Evolutionary conservation across 2,113 vertebrate genomes (phyloP), one percentile per base, ranked within the genome.

Genomic region (Pungitius pungitius): DNA sequence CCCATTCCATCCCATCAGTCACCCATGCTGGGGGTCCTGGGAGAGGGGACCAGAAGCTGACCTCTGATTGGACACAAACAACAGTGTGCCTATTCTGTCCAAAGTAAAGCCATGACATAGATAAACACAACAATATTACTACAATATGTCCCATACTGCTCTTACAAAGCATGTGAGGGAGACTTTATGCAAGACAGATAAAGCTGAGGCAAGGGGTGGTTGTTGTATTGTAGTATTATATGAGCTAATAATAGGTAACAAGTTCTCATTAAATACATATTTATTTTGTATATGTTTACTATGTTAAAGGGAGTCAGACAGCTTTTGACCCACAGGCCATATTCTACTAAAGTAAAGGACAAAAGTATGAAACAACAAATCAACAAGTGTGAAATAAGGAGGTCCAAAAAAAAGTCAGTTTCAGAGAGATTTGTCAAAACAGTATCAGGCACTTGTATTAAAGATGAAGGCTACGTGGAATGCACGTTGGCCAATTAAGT

Each of bases 11-110:
- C 33, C 33, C 33, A 35, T 35, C 43, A 88, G 71, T 83, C 55
- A 65, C 87, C 85, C 76, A 77, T 65, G 78, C 78, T 84, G 88
- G 77, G 88, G 85, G 80, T 92, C 80, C 85, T 92, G 88, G 82
- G 90, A 88, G 80, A 82, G 87, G 78, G 88, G 85, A 89, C 79
- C 72, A 84, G 69, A 87, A 78, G 61, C 76, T 90, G 89, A 85
- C 87, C 54, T 83, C 80, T 61, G 12, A 63, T 63, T 65, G 74
- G 75, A 82, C 81, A 79, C 61, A 84, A 84, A 84, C 66, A 84
- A 74, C 75, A 83, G 70, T 52, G 49, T 11, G 30, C 27, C 55
- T 78, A 40, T 54, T 70, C 73, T 2, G 0, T 51, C 52, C 54
- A 27, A 63, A 62, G 54, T 67, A 40, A 45, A 81, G 67, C 70